Evolutionary conservation across 2,113 vertebrate genomes (phyloP).

Genomic region (Galeopterus variegatus): DNA sequence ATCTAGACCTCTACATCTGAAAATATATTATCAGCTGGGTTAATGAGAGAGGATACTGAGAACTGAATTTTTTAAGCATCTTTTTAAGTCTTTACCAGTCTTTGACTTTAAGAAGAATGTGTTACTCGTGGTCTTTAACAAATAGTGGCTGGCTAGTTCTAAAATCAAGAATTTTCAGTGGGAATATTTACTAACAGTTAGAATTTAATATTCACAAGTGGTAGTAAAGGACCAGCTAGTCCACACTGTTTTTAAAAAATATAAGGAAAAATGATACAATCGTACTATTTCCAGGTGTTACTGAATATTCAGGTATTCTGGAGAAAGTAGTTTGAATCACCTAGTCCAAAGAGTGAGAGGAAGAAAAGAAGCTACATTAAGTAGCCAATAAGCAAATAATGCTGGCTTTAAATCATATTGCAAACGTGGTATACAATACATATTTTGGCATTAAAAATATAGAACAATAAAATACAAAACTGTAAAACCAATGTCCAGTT

Average conservation of each 20-base stretch:
- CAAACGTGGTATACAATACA: not conserved
- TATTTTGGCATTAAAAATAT: not conserved
- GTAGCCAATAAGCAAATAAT: not conserved
- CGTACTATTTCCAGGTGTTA: not conserved
- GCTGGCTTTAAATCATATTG: conserved; percentile 1
- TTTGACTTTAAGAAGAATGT: conserved; percentile 37
- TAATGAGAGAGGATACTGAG: not conserved
- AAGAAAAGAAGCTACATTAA: not conserved
- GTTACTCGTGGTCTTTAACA: not conserved
- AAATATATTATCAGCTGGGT: not conserved
- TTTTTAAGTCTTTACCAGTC: not conserved
- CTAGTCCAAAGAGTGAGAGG: not conserved
- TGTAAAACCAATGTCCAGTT: not conserved
- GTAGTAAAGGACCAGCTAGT: not conserved
- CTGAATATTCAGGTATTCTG: conserved; percentile 30
- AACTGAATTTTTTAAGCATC: not conserved
- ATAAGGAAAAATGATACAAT: conserved; percentile 18
- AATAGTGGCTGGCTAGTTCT: conserved; percentile 18
- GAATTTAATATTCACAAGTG: conserved; percentile 50
- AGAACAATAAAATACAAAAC: conserved; percentile 22
- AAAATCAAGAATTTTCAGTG: not conserved
- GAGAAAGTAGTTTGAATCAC: conserved; percentile 44
- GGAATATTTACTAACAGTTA: not conserved
- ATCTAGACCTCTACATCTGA: not conserved
- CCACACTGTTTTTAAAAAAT: not conserved